Base-by-base conservation (phyloP, 35 echinoderm and acorn worm species). In the Chiridota heheva region DNA sequence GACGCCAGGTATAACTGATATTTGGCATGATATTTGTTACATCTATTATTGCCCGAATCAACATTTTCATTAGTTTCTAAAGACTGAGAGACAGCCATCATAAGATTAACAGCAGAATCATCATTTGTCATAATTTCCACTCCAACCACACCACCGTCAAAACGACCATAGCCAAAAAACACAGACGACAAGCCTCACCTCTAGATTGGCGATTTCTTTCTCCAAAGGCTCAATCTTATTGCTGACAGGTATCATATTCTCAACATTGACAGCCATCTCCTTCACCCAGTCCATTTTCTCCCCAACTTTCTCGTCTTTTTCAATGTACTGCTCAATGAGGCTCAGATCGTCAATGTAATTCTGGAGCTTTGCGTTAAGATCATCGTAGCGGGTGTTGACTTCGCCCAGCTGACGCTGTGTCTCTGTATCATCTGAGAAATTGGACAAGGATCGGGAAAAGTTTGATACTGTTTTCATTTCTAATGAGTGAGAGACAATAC, bases 321-420 rank as follows among this genome's bases (percentile, higher is more conserved):
- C 81, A 37, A 88, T 98, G 81, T 85, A 92, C 75, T 92, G 88
- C 67, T 87, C 83, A 75, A 82, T 88, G 57, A 88, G 89, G 47
- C 76, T 78, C 22, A 84, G 85, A 80, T 91, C 89, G 36, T 93
- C 85, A 12, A 88, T 61, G 29, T 86, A 72, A 47, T 44, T 56
- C 62, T 88, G 48, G 36, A 93, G 43, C n/a, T 88, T 48, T 29
- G 66, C 51, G 58, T 83, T 33, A 25, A 96, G 92, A 28, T 86
- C 84, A 1, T 90, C 82, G 51, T 96, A 96, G 25, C 92, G 81
- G 4, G 72, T 48, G 69, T 96, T 96, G 58, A 83, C 82, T 36
- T 76, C 82, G 22, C 70, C 44, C 42, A 96, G 82, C 36, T 96
- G 87, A 35, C 73, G 83, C 73, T 90, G 73, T 24, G 87, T 90